These are phyloP conservation scores for Drosophila stalkeri DNA, from an alignment of 2,888 invertebrate genomes.

Conservation along the genomic window DNA sequence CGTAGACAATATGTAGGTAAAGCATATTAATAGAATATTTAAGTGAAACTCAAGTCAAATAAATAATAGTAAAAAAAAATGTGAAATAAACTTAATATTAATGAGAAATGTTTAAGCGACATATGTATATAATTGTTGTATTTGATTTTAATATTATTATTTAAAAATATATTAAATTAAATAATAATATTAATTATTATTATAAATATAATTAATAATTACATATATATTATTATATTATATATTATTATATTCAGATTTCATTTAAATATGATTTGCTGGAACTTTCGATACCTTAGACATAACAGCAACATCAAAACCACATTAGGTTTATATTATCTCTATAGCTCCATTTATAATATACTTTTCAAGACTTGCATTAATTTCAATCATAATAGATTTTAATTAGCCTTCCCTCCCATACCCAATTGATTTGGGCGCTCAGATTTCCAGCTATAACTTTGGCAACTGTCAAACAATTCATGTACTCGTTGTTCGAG, in stretches of 20 bases:
- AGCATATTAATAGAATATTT: slow-evolving; percentile 3
- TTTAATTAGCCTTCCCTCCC: slow-evolving; percentile 38
- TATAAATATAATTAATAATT: no score
- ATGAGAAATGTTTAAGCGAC: not conserved
- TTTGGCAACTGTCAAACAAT: slow-evolving; percentile 59
- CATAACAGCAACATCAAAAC: not conserved
- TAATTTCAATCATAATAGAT: slow-evolving; percentile 64
- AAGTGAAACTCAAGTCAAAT: not conserved
- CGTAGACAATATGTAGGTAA: slow-evolving; percentile 4
- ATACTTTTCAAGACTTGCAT: slow-evolving; percentile 14
- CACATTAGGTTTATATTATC: no score
- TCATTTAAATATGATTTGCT: not conserved
- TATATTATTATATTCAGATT: not conserved
- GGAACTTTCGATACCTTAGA: not conserved
- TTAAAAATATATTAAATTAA: no score
- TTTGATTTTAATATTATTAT: no score
- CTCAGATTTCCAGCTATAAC: slow-evolving; percentile 28
- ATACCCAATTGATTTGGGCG: slow-evolving; percentile 16
- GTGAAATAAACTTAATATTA: not conserved
- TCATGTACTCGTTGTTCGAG: slow-evolving; percentile 26
- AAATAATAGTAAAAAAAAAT: not conserved
- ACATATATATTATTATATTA: not conserved
- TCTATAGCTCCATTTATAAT: no score
- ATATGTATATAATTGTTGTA: no score
- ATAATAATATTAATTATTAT: no score